Base-by-base conservation (phyloP, 1,140 invertebrate genomes). In the Papilio xuthus region DNA sequence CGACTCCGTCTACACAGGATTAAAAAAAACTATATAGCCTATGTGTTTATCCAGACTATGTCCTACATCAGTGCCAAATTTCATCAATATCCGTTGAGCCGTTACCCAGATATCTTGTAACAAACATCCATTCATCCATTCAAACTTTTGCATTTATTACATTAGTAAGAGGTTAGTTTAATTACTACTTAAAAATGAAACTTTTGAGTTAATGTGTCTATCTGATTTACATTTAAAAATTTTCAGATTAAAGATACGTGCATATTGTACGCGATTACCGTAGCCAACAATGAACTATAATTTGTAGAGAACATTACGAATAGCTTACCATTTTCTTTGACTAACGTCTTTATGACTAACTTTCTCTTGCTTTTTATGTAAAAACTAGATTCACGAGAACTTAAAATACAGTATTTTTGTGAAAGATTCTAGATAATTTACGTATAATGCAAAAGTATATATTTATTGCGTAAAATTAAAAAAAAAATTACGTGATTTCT, bases 231-330 rank as follows among this genome's bases (percentile, higher is more conserved):
- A 53, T 53, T 53, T n/a, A 9, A 4, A 53, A 18, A 18, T 20
- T 53, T 53, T 53, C n/a, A 53, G 50, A 53, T 53, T 10, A 53
- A 9, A 53, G 50, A 53, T 53, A 53, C 18, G 50, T 8, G 18
- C 50, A 20, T 53, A 20, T 53, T 53, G 50, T 53, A 8, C 18
- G 50, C 50, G 50, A 53, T 53, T 53, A 53, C 50, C 50, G 18
- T 53, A 53, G 50, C 50, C n/a, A 53, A 53, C 50, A 53, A 53
- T 53, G n/a, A 53, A 18, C 18, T 53, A 53, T 53, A 53, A 53
- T 53, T 53, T 53, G 50, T 53, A 53, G 6, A 53, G 50, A 53
- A 53, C 50, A 53, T 53, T 53, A 53, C 50, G 50, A 53, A 53
- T 20, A 8, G 50, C n/a, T 53, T 20, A 53, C n/a, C 50, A 20